phyloP scores from a whole-genome alignment of 2,113 vertebrate genomes.

The Carlito syrichta region DNA sequence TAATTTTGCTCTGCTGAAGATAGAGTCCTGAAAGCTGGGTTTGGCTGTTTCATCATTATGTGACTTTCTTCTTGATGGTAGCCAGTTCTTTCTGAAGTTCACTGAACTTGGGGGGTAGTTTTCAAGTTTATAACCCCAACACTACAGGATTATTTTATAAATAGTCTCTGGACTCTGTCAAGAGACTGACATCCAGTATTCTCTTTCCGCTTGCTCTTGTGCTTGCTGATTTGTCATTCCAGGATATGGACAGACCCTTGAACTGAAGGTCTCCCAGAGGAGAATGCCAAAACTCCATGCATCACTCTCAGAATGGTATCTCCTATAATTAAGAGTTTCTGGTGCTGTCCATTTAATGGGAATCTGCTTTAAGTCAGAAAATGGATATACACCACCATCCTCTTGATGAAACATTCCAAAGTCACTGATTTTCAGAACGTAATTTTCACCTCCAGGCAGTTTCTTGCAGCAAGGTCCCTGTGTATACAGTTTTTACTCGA shows the following conservation, averaged over 20 bases:
- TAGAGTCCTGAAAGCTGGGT: conserved; percentile 66
- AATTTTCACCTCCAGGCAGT: conserved; percentile 93
- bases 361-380: conserved; percentile 96
- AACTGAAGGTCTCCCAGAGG: conserved; percentile 96
- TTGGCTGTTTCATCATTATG: conserved; percentile 71
- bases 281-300: conserved; percentile 97
- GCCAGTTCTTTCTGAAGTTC: conserved; percentile 90
- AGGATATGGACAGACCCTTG: conserved; percentile 95
- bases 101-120: conserved; percentile 89
- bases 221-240: conserved; percentile 99
- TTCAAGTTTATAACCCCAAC: conserved; percentile 92
- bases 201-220: conserved; percentile 96
- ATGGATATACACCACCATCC: conserved; percentile 95
- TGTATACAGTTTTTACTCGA: conserved; percentile 95
- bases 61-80: conserved; percentile 89
- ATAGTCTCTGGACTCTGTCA: conserved; percentile 91
- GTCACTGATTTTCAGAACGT: conserved; percentile 95
- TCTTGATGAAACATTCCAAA: conserved; percentile 98
- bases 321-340: conserved; percentile 96
- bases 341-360: conserved; percentile 98
- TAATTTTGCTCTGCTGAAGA: conserved; percentile 76
- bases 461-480: conserved; percentile 95
- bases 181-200: conserved; percentile 91
- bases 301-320: conserved; percentile 95
- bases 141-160: conserved; percentile 91